Evolutionary conservation across 2,797 vertebrate genomes (phyloP).

Genomic region (Falco peregrinus): DNA sequence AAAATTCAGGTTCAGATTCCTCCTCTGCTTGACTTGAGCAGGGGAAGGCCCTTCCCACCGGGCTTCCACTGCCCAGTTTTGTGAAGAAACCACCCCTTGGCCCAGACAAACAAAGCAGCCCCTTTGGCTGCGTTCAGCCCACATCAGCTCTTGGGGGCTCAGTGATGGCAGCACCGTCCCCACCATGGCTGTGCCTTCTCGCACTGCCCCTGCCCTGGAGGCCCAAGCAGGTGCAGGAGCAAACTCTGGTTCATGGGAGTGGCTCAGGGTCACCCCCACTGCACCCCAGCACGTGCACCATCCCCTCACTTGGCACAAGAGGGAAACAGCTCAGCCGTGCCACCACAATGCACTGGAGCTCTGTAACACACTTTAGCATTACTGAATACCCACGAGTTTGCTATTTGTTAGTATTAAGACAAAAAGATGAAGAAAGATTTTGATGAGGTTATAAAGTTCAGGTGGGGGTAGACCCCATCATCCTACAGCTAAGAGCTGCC

Average conservation of each 20-base stretch:
- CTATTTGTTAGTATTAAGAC: not conserved
- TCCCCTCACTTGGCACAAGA: fast-evolving
- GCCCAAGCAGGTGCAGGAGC: not conserved
- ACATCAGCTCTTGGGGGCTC: not conserved
- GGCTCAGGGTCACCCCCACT: not conserved
- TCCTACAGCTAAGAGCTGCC: not conserved
- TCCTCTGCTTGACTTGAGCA: not conserved
- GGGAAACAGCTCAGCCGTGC: fast-evolving
- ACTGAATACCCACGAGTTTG: not conserved
- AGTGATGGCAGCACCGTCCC: not conserved
- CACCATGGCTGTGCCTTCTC: fast-evolving
- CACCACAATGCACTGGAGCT: not conserved
- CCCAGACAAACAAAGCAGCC: no score
- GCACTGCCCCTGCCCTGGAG: not conserved
- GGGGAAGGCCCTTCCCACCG: not conserved
- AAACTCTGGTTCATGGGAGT: not conserved
- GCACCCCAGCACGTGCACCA: fast-evolving
- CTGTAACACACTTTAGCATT: not conserved
- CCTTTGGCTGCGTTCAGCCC: not conserved
- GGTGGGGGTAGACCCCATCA: not conserved
- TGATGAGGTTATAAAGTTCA: not conserved
- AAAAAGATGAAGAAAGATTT: not conserved
- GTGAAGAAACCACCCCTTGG: not conserved
- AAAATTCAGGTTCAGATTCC: not conserved
- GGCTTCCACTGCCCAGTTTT: not conserved